Conservation (phyloP, 2,888 invertebrate species). For the Scelioninae gen. 1 region DNA sequence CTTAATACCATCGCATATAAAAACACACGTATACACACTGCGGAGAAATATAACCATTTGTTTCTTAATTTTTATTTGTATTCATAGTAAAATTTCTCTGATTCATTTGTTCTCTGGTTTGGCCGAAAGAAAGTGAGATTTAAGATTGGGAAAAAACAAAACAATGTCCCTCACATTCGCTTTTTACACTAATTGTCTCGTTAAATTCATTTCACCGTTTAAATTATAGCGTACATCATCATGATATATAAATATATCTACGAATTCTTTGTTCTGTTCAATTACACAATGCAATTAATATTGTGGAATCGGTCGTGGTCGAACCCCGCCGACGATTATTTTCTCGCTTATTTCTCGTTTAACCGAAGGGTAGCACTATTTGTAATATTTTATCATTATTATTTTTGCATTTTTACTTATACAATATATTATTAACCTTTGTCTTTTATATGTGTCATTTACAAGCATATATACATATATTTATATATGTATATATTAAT, state of each 20-base stretch:
- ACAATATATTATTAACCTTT: slow-evolving; percentile 68
- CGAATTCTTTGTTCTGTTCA: slow-evolving; percentile 72
- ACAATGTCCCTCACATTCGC: slow-evolving; percentile 43
- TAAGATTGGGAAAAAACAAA: slow-evolving; percentile 31
- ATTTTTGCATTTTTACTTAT: slow-evolving; percentile 52
- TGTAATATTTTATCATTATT: slow-evolving; percentile 58
- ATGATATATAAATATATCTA: slow-evolving; percentile 80
- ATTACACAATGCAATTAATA: slow-evolving; percentile 67
- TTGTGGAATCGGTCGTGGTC: slow-evolving; percentile 28
- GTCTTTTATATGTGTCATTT: slow-evolving; percentile 65
- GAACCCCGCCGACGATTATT: slow-evolving; percentile 44
- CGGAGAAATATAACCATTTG: slow-evolving; percentile 78
- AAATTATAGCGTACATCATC: slow-evolving; percentile 64
- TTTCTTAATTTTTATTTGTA: slow-evolving; percentile 42
- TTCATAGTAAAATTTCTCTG: slow-evolving; percentile 12
- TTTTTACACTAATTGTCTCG: slow-evolving; percentile 54
- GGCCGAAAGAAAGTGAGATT: slow-evolving; percentile 38
- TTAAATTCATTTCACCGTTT: slow-evolving; percentile 41
- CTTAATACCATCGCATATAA: slow-evolving; percentile 75
- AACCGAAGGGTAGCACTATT: slow-evolving; percentile 65
- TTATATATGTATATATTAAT: slow-evolving; percentile 64
- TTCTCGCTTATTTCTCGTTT: slow-evolving; percentile 49
- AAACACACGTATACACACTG: slow-evolving; percentile 79
- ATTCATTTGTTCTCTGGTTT: slow-evolving; percentile 13
- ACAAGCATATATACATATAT: slow-evolving; percentile 68